These are phyloP conservation scores for Euborellia annulipes DNA, from an alignment of 1,140 invertebrate species.

Conservation along the genomic window DNA sequence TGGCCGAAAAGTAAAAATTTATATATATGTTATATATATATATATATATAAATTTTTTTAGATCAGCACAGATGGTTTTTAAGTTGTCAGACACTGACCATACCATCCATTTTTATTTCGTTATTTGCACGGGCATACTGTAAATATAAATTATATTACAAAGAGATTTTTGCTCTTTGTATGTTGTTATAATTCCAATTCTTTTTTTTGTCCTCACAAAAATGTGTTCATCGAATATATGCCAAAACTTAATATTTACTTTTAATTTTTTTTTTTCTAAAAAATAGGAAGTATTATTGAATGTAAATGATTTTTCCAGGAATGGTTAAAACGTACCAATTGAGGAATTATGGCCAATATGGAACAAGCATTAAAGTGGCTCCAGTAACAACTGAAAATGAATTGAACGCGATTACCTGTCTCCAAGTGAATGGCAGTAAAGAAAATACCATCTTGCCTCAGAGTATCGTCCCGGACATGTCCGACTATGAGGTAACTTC, in stretches of 20 bases:
- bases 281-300: too few species aligned
- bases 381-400: slow-evolving; percentile 61
- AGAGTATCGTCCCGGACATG: slow-evolving; percentile 70
- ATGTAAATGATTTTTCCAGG: slow-evolving; percentile 28
- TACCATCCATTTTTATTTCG: too few species aligned
- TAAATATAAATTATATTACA: too few species aligned
- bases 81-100: too few species aligned
- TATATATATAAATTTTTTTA: too few species aligned
- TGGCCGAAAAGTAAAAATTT: too few species aligned
- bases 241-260: slow-evolving; percentile 1
- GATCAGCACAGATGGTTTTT: too few species aligned
- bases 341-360: slow-evolving; percentile 40
- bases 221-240: neutral
- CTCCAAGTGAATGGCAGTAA: slow-evolving; percentile 68
- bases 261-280: too few species aligned
- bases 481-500: slow-evolving; percentile 49
- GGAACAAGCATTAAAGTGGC: slow-evolving; percentile 72
- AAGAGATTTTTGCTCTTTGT: too few species aligned
- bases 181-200: too few species aligned
- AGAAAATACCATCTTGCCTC: slow-evolving; percentile 43
- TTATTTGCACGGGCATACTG: too few species aligned
- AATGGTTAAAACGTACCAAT: slow-evolving; percentile 78
- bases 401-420: slow-evolving; percentile 57
- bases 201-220: neutral
- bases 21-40: too few species aligned